Percentiles rank a stretch among this genome's conserved stretches.
These are phyloP conservation scores for Eidolon helvum DNA, from an alignment of 2,113 vertebrate species.

Conservation along the genomic window DNA sequence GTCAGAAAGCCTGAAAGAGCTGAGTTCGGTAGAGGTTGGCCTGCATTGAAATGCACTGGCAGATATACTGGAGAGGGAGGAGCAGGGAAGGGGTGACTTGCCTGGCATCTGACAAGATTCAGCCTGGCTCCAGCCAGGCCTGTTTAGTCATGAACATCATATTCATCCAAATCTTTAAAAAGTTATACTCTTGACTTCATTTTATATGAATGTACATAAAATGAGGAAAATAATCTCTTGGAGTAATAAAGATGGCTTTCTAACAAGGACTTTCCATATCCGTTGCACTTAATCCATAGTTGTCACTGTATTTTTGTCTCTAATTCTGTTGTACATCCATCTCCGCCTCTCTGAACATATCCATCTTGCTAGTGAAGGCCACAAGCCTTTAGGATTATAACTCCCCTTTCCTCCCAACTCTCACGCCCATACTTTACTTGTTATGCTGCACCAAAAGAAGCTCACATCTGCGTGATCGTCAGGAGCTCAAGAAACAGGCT, in stretches of 20 bases:
- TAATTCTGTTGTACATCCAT: neutral
- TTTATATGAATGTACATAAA: conserved; percentile 48
- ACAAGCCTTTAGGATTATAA: neutral
- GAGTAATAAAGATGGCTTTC: conserved; percentile 37
- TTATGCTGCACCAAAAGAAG: neutral
- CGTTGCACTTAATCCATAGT: conserved; percentile 19
- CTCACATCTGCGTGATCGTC: neutral
- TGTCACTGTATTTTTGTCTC: neutral
- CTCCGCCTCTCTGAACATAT: conserved; percentile 4
- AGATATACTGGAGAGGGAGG: neutral
- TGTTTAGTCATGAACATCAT: conserved; percentile 24
- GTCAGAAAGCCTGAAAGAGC: neutral
- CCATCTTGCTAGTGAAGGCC: neutral
- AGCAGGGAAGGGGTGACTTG: neutral
- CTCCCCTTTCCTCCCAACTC: neutral
- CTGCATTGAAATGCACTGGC: neutral
- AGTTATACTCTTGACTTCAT: conserved; percentile 44
- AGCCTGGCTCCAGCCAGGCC: neutral
- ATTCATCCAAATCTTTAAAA: conserved; percentile 34
- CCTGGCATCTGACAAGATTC: neutral
- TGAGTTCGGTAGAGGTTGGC: neutral
- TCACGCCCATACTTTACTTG: neutral
- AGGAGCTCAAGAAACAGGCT: neutral
- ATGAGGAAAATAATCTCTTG: conserved; percentile 21
- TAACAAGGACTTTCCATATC: neutral